Evolutionary conservation across 1,140 invertebrate genomes (phyloP).

Genomic region (Dendroctonus valens): DNA sequence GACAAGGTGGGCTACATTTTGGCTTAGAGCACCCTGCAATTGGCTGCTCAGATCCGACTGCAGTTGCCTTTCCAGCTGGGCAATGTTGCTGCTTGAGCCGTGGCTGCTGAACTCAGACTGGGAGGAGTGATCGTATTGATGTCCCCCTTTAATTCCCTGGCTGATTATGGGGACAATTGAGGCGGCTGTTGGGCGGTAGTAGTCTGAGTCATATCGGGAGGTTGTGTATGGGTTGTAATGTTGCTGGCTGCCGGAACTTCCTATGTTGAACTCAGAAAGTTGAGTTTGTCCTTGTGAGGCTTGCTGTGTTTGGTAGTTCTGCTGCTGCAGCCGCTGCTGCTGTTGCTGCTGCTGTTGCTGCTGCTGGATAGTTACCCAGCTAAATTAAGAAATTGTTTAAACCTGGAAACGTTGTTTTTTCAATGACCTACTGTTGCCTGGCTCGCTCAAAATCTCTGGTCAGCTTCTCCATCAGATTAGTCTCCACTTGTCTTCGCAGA

Average conservation of each 20-base stretch:
- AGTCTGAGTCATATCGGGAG: slow-evolving; percentile 13
- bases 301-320: slow-evolving; percentile 8
- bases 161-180: slow-evolving; percentile 26
- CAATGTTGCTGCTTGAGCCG: slow-evolving; percentile 19
- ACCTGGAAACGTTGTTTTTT: too few species aligned
- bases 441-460: slow-evolving; percentile 37
- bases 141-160: slow-evolving; percentile 15
- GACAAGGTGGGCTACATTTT: slow-evolving; percentile 24
- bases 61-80: slow-evolving; percentile 36
- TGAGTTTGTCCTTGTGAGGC: slow-evolving; percentile 5
- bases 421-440: slow-evolving; percentile 23
- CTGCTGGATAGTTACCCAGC: slow-evolving; percentile 14
- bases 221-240: background rate
- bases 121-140: slow-evolving; percentile 5
- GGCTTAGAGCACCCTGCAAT: slow-evolving; percentile 37
- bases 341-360: slow-evolving; percentile 3
- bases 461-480: slow-evolving; percentile 44
- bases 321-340: slow-evolving; percentile 2
- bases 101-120: slow-evolving; percentile 14
- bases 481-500: slow-evolving; percentile 43
- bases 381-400: too few species aligned
- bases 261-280: background rate
- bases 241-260: background rate
- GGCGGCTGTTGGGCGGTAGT: slow-evolving; percentile 13
- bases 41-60: slow-evolving; percentile 41